Evolutionary conservation across 2,888 invertebrate genomes (phyloP).

Genomic region (Campoplex capitator): DNA sequence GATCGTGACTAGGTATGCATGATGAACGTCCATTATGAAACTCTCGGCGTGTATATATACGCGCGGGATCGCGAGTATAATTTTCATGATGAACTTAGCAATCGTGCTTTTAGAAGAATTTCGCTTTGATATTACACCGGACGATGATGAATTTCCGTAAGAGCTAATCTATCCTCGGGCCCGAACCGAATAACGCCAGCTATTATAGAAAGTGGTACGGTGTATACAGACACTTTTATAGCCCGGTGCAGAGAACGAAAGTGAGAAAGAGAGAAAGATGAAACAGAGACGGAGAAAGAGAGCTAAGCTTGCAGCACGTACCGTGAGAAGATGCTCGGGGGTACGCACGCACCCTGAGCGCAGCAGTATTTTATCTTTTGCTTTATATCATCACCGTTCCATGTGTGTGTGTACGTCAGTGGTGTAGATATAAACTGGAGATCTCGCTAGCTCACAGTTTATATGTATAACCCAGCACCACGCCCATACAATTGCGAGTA

Average conservation of each 20-base stretch:
- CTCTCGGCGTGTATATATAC: background rate
- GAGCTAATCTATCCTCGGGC: conserved; percentile 42
- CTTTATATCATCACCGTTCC: conserved; percentile 30
- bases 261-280: background rate
- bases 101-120: conserved; percentile 24
- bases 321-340: conserved; percentile 75
- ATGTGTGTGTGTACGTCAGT: background rate
- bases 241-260: background rate
- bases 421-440: conserved; percentile 36
- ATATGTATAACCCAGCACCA: conserved; percentile 45
- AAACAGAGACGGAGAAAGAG: background rate
- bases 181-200: conserved; percentile 32
- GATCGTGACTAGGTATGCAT: conserved; percentile 38
- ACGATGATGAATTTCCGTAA: conserved; percentile 48
- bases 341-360: conserved; percentile 53
- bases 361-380: conserved; percentile 42
- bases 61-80: conserved; percentile 1
- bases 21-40: conserved; percentile 43
- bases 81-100: conserved; percentile 49
- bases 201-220: conserved; percentile 55
- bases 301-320: conserved; percentile 37
- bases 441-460: conserved; percentile 31
- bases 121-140: conserved; percentile 24
- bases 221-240: conserved; percentile 14
- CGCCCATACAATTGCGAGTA: conserved; percentile 66